A percentile compares a stretch with the other conserved stretches of the same genome.
Conservation (phyloP, 2,797 vertebrate genomes). For the Gymnothorax javanicus region DNA sequence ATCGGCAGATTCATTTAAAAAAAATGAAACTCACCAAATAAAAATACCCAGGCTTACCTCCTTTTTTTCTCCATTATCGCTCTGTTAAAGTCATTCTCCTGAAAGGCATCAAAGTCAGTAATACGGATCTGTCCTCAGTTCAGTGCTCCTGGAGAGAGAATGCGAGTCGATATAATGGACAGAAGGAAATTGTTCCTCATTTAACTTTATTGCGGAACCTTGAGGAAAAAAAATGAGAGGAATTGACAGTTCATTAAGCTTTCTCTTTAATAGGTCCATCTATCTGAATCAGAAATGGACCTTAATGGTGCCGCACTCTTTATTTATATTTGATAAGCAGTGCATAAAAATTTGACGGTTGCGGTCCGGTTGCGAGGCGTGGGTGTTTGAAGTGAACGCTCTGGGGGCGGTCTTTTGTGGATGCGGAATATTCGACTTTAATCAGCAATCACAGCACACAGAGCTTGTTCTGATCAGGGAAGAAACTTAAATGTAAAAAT, state of each 20-base stretch:
- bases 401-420: conserved; percentile 46
- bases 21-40: conserved; percentile 29
- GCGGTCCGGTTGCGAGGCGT: conserved; percentile 36
- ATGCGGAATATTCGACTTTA: conserved; percentile 56
- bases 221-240: conserved; percentile 66
- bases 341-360: conserved; percentile 58
- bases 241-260: conserved; percentile 74
- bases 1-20: neutral
- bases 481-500: conserved; percentile 40
- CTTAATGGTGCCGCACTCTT: conserved; percentile 69
- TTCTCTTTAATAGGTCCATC: conserved; percentile 74
- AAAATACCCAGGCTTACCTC: conserved; percentile 17
- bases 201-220: conserved; percentile 80
- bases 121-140: conserved; percentile 60
- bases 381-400: conserved; percentile 59
- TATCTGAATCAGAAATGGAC: conserved; percentile 78
- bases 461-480: conserved; percentile 53
- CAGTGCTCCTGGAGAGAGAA: conserved; percentile 71
- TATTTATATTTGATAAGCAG: conserved; percentile 71
- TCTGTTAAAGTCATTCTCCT: conserved; percentile 37
- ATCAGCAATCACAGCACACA: conserved; percentile 45
- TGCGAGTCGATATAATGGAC: conserved; percentile 77
- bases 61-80: conserved; percentile 17
- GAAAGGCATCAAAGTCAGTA: conserved; percentile 42
- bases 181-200: conserved; percentile 83